Evolutionary conservation across 2,888 invertebrate species (phyloP), one percentile per base, ranked within the genome.

Genomic region (Thalpophila matura): DNA sequence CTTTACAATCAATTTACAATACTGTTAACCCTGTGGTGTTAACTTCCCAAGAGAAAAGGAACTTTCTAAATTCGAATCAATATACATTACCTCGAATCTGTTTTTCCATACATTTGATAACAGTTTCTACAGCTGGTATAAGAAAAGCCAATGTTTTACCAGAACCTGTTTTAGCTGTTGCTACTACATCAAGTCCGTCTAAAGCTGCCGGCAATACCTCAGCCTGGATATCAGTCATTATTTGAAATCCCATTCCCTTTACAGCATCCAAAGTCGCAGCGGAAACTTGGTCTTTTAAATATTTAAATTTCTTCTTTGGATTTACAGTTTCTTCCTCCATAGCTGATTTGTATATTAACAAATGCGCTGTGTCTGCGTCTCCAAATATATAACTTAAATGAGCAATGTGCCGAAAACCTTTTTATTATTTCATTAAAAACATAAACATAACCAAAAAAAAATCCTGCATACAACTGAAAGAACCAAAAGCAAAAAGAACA

Each of bases 71-170:
- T n/a, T n/a, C n/a, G n/a, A n/a, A n/a, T 18, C 10, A 37, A 10
- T 16, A 12, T 24, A 37, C n/a, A 59, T 31, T 81, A 89, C 89
- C 88, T 75, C 79, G 62, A 50, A 67, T 38, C 22, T 74, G 46
- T 18, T 80, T 83, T 9, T 79, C 71, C 61, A 79, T 49, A 53
- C 75, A 72, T 88, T 98, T 98, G 82, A 96, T 95, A 54, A 99
- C 97, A 49, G 98, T 94, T 91, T 99, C 99, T n/a, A 99, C 95
- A 9, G 97, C 97, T 5, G 99, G 99, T 69, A 99, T 97, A 1
- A 99, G 96, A 88, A 99, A 99, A 0, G 99, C 98, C 57, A 99
- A 91, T 0, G 99, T 99, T 95, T 99, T 99, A 49, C 99, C 99
- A 58, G 99, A 99, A 0, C 99, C 99, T 12, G 99, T 99, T 92